Conservation (phyloP, 1,140 invertebrate species). For the Apis florea region DNA sequence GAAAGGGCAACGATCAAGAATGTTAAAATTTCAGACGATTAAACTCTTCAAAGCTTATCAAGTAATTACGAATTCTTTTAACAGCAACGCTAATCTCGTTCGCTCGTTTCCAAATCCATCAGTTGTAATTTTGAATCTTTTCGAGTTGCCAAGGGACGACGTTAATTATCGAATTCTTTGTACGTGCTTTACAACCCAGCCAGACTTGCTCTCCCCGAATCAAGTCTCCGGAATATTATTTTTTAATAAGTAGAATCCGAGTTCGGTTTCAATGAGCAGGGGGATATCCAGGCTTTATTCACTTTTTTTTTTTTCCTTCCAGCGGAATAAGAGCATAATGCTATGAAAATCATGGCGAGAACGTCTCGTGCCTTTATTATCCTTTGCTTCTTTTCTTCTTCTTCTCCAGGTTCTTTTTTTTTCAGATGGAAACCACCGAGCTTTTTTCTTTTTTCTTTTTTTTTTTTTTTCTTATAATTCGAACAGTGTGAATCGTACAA, state of each 20-base stretch:
- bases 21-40: not conserved
- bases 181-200: slow-evolving; percentile 37
- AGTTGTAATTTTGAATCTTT: not conserved
- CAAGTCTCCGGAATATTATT: slow-evolving; percentile 66
- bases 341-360: slow-evolving; percentile 56
- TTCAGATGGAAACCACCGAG: not conserved
- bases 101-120: not conserved
- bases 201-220: slow-evolving; percentile 41
- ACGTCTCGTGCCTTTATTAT: slow-evolving; percentile 50
- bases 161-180: slow-evolving; percentile 69
- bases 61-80: slow-evolving; percentile 11
- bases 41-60: not conserved
- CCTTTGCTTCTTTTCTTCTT: slow-evolving; percentile 21
- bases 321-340: slow-evolving; percentile 6
- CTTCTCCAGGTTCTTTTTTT: slow-evolving; percentile 2
- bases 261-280: slow-evolving; percentile 49
- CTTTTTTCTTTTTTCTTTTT: slow-evolving; percentile 3
- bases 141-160: slow-evolving; percentile 7
- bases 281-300: not conserved
- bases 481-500: slow-evolving; percentile 12
- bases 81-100: not conserved
- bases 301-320: not conserved
- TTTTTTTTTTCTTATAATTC: not conserved
- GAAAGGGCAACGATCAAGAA: too few species aligned
- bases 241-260: slow-evolving; percentile 65